Percentiles rank a stretch among this genome's conserved stretches.
phyloP scores from a whole-genome alignment of 2,113 vertebrate species.

The Probosciger aterrimus region DNA sequence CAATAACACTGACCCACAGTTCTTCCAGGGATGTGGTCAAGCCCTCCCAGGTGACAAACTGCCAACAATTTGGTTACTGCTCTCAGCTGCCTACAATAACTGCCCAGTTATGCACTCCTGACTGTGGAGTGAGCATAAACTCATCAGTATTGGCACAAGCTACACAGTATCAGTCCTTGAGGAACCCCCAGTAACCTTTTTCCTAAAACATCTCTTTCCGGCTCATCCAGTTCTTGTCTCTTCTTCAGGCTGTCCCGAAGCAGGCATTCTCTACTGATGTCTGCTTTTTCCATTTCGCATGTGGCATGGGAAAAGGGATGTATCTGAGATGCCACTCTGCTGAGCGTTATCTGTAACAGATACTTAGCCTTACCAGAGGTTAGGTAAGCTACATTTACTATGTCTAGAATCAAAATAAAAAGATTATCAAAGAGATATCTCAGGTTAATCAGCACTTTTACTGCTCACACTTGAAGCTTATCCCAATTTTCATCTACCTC shows the following conservation, averaged over 20 bases:
- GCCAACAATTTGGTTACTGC: neutral
- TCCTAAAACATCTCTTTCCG: neutral
- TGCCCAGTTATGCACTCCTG: neutral
- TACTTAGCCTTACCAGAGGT: neutral
- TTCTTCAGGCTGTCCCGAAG: neutral
- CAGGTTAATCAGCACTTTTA: neutral
- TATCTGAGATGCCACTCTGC: neutral
- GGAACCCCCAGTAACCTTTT: neutral
- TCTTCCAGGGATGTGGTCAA: neutral
- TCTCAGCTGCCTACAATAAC: neutral
- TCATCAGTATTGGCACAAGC: neutral
- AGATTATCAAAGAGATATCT: neutral
- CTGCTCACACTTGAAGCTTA: neutral
- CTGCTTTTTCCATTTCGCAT: neutral
- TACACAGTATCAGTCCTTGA: neutral
- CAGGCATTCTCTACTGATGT: neutral
- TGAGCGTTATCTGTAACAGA: neutral
- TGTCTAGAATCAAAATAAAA: neutral
- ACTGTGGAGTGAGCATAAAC: neutral
- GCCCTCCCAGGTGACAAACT: neutral
- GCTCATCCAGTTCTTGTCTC: neutral
- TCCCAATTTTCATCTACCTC: neutral
- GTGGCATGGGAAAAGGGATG: neutral
- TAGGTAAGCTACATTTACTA: neutral
- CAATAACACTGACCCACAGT: neutral